Percentiles rank a stretch among this genome's conserved stretches.
Evolutionary conservation across 2,888 invertebrate species (phyloP).

Genomic region (Ceratothoa steindachneri): DNA sequence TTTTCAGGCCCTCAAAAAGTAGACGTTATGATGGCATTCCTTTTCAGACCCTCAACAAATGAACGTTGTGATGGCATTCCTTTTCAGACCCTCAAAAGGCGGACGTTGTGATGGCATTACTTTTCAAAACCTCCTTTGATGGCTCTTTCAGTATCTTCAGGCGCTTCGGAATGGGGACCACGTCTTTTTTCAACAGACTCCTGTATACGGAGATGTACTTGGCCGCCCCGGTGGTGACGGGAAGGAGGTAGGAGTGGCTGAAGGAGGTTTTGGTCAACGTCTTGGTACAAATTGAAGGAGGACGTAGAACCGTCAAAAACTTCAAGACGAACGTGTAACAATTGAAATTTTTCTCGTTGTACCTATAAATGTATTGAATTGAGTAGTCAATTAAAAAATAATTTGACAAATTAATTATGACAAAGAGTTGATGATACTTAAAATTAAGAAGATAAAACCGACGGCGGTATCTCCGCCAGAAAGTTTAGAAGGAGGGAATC

Average conservation of each 20-base stretch:
- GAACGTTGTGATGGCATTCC: no score
- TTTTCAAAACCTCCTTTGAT: background rate
- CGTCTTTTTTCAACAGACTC: slow-evolving; percentile 53
- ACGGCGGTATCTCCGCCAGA: no score
- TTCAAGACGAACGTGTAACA: slow-evolving; percentile 81
- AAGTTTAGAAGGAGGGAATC: no score
- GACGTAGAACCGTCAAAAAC: slow-evolving; percentile 69
- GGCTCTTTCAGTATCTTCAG: background rate
- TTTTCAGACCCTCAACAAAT: no score
- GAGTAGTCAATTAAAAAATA: no score
- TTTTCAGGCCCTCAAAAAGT: no score
- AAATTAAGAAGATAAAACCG: no score
- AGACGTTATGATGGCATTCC: no score
- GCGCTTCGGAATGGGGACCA: slow-evolving; percentile 7
- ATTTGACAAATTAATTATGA: no score
- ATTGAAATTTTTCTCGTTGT: slow-evolving; percentile 72
- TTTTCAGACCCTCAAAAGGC: no score
- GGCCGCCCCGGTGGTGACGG: slow-evolving; percentile 73
- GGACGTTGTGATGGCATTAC: background rate
- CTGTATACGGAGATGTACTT: slow-evolving; percentile 79
- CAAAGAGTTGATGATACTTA: no score
- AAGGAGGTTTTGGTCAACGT: slow-evolving; percentile 66
- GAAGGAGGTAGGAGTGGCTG: slow-evolving; percentile 76
- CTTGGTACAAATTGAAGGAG: slow-evolving; percentile 66
- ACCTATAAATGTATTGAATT: no score